Percentiles rank a stretch among this genome's conserved stretches.
These are phyloP conservation scores for Trichogramma pretiosum DNA, from an alignment of 1,140 invertebrate species.

Conservation along the genomic window DNA sequence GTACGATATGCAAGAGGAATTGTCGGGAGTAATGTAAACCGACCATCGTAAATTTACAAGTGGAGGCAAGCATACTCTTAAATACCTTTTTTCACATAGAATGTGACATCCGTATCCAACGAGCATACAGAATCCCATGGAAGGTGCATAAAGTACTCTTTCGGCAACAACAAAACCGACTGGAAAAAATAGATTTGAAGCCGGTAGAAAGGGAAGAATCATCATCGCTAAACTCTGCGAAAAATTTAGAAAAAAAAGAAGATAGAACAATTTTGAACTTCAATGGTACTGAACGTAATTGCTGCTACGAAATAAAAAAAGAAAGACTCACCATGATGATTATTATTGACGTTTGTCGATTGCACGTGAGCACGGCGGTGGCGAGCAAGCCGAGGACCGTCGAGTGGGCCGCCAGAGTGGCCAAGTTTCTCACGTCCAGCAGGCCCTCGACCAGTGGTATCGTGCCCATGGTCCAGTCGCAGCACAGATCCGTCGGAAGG, in stretches of 20 bases:
- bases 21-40: neutral
- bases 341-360: conserved; percentile 60
- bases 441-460: conserved; percentile 77
- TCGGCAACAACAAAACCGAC: conserved; percentile 97
- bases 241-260: conserved; percentile 21
- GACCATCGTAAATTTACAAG: neutral
- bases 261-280: neutral
- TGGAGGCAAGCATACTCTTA: conserved; percentile 15
- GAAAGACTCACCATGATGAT: conserved; percentile 71
- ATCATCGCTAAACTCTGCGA: conserved; percentile 74
- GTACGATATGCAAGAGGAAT: too few relatives aligned
- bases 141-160: conserved; percentile 90
- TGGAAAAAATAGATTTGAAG: conserved; percentile 93
- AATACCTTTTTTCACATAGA: conserved; percentile 47
- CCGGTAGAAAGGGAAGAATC: conserved; percentile 86
- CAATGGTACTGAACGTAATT: neutral
- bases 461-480: conserved; percentile 98
- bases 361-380: conserved; percentile 57
- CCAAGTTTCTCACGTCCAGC: conserved; percentile 74
- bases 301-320: neutral
- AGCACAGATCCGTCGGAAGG: conserved; percentile 83
- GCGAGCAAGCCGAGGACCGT: conserved; percentile 55
- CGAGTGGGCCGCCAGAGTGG: conserved; percentile 65
- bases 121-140: conserved; percentile 93
- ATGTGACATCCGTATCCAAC: conserved; percentile 70